Percentiles rank a stretch among this genome's conserved stretches.
Evolutionary conservation across 2,113 vertebrate species (phyloP).

Genomic region (Proteles cristata): DNA sequence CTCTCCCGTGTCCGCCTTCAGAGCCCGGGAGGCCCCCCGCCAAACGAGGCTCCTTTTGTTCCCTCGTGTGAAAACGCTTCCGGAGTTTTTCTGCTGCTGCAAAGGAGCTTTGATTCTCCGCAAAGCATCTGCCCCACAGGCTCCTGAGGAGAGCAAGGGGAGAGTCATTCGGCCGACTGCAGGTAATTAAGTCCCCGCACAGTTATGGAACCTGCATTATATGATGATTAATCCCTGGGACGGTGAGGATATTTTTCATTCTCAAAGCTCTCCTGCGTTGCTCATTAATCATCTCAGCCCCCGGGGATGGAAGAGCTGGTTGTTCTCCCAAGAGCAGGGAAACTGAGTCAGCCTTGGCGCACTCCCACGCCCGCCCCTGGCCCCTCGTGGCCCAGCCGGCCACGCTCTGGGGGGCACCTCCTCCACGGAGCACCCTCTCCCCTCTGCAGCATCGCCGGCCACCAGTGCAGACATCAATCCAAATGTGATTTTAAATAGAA

Average conservation of each 20-base stretch:
- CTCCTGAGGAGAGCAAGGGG: not conserved
- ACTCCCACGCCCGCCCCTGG: accelerated
- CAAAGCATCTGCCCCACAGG: not conserved
- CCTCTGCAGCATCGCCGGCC: not conserved
- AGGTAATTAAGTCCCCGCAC: constrained; percentile 26
- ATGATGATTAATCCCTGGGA: constrained; percentile 41
- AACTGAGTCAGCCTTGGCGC: constrained; percentile 22
- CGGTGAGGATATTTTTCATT: constrained; percentile 17
- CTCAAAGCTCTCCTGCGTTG: not conserved
- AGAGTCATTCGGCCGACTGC: not conserved
- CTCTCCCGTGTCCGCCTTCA: accelerated
- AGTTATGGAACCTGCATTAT: not conserved
- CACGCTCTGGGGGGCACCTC: accelerated
- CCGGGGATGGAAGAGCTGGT: not conserved
- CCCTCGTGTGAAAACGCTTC: not conserved
- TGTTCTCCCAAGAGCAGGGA: not conserved
- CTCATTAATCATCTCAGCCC: constrained; percentile 45
- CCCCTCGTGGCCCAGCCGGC: accelerated
- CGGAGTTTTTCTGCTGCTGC: not conserved
- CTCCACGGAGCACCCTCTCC: not conserved
- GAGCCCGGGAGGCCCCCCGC: accelerated
- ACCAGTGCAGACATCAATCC: constrained; percentile 38
- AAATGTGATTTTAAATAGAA: not conserved
- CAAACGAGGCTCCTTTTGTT: not conserved
- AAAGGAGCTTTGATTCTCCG: constrained; percentile 2